Evolutionary conservation across 2,113 vertebrate genomes (phyloP), one percentile per base, ranked within the genome.

Genomic region (Calidris pugnax): DNA sequence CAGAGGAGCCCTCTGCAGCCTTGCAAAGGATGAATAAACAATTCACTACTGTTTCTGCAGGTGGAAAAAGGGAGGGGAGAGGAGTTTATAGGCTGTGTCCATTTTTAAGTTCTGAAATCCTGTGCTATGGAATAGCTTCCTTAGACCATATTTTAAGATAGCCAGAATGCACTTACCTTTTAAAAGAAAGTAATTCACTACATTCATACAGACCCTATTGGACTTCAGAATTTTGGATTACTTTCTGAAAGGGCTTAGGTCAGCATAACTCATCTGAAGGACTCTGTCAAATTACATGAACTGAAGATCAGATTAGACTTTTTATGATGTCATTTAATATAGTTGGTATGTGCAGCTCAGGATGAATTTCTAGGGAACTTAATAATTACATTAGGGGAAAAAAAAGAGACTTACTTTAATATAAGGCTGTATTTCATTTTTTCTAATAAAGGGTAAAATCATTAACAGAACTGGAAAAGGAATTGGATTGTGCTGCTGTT

Each of bases 381-480:
- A 50, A 20, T 94, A 87, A 95, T 94, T 91, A 67, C 21, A 68
- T 17, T 80, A 35, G 32, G 53, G 14, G 28, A 28, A 80, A 47
- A 90, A 87, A 89, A 69, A 74, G 76, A 45, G 41, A 32, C 48
- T 77, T 90, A 12, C 33, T 92, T 91, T 93, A 91, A 87, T 85
- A 57, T 53, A 79, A 92, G 33, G 9, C 20, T 87, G 8, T 86
- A 43, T 94, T 95, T 92, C 27, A 8, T 96, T 92, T 90, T 87
- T 71, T n/a, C 68, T 78, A 85, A 97, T 96, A 62, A 95, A 99
- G 99, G 97, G 96, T 99, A 80, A 98, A 99, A 71, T 98, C 95
- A 24, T 97, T 99, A 96, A 97, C 78, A 11, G 98, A 98, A 81
- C 80, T 99, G 95, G 98, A 99, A 87, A 96, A 94, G 37, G 98